Evolutionary conservation across 2,888 invertebrate species (phyloP).

Genomic region (Chrysina gloriosa): DNA sequence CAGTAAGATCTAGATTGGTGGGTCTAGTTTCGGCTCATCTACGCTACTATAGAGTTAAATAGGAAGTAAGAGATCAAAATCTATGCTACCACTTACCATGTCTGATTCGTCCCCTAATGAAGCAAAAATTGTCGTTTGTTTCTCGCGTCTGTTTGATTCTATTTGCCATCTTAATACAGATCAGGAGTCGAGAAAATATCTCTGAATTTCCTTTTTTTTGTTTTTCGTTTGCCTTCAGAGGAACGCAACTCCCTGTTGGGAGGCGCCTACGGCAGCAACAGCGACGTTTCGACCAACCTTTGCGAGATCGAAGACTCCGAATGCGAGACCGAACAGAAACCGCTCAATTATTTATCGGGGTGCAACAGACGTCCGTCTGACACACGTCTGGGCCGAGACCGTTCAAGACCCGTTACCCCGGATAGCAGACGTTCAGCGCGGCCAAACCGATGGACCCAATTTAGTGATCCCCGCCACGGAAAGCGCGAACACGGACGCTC

Average conservation of each 20-base stretch:
- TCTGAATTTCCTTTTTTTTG: neutral
- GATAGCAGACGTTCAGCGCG: conserved; percentile 56
- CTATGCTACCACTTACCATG: no score
- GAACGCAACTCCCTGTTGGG: conserved; percentile 82
- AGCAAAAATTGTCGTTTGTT: no score
- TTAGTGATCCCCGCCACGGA: neutral
- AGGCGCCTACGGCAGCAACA: conserved; percentile 77
- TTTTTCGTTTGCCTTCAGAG: conserved; percentile 65
- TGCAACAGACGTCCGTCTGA: conserved; percentile 65
- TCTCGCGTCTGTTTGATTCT: no score
- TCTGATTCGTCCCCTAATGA: no score
- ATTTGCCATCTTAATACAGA: no score
- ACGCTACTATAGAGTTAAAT: no score
- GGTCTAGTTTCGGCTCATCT: no score
- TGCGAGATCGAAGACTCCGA: conserved; percentile 95
- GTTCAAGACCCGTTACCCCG: conserved; percentile 55
- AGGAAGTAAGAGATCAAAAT: no score
- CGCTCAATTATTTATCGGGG: conserved; percentile 61
- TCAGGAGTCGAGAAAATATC: no score
- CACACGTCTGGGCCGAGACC: conserved; percentile 39
- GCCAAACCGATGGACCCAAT: conserved; percentile 43
- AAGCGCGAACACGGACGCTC: no score
- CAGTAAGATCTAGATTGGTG: no score
- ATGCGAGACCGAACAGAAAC: conserved; percentile 70
- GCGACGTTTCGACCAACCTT: conserved; percentile 87